Conservation (phyloP, 2,113 vertebrate species). For the Theristicus caerulescens region DNA sequence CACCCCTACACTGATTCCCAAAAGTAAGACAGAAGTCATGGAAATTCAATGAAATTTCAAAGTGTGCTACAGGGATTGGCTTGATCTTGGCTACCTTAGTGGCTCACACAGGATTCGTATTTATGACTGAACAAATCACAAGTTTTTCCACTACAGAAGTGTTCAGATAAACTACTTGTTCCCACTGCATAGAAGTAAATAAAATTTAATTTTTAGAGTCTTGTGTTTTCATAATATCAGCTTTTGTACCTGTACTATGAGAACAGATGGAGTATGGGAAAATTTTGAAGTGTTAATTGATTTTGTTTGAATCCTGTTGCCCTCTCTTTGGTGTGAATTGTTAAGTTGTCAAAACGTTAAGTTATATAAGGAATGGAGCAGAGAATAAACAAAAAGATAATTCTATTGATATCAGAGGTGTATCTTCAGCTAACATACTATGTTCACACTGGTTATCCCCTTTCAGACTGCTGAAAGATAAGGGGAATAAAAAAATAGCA, state of each 20-base stretch:
- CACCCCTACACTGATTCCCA: neutral
- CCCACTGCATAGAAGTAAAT: neutral
- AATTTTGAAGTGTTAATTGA: conserved; percentile 55
- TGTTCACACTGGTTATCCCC: neutral
- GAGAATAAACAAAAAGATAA: conserved; percentile 14
- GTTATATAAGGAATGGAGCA: neutral
- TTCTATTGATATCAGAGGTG: neutral
- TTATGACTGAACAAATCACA: neutral
- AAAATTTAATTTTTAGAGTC: conserved; percentile 21
- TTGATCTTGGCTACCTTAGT: neutral
- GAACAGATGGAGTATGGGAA: conserved; percentile 44
- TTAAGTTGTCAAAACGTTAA: conserved; percentile 17
- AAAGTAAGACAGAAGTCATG: neutral
- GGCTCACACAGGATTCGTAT: neutral
- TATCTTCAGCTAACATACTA: neutral
- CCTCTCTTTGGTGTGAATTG: conserved; percentile 37
- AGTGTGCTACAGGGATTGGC: neutral
- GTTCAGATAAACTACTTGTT: neutral
- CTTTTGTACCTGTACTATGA: neutral
- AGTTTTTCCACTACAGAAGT: neutral
- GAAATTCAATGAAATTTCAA: neutral
- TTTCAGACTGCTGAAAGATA: neutral
- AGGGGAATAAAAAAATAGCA: neutral
- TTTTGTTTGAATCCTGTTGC: conserved; percentile 53
- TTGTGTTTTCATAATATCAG: neutral